Base-by-base conservation (phyloP, 2,797 vertebrate species). In the Naso thynnoides region DNA sequence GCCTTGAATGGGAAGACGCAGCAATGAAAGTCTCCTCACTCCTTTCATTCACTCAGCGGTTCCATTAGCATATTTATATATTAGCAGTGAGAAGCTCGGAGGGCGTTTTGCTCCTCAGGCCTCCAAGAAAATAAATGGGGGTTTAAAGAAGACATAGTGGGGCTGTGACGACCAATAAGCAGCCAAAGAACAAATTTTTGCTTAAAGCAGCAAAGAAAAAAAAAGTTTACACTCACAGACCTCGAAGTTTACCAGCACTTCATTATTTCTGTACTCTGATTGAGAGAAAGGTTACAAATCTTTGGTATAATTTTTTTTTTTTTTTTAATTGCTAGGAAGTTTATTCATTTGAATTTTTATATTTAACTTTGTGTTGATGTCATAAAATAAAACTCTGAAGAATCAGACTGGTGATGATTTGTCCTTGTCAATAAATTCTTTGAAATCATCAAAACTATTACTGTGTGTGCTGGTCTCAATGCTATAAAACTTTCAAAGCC, bases 121-220 rank as follows among this genome's bases (percentile, higher is more conserved):
- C 36, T 66, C 64, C 38, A 13, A 49, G 60, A 78, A 86, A 88
- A 90, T 84, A 87, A 83, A 86, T 86, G 83, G 76, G 70, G 76
- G 78, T 78, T 69, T 45, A 33, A 62, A 33, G 13, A 57, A 14
- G 36, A 67, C 0, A 4, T 44, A 56, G 57, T 1, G 16, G 54
- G 45, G 64, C 7, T 31, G 26, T 18, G 54, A 56, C 1, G 3
- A 63, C 14, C 3, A 19, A 9, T 39, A 57, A n/a, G 8, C 4
- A 7, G 18, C 6, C 0, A 2, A 18, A 56, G 15, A 52, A n/a
- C 8, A 36, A 42, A 64, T 0, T 48, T 48, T 39, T 1, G 11
- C 23, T 33, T 41, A 23, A 54, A 57, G 4, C 11, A 42, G 44
- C 29, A 59, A 38, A 24, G n/a, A 26, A 16, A 63, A 26, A 16